A percentile compares a stretch with the other conserved stretches of the same genome.
Evolutionary conservation across 2,888 invertebrate genomes (phyloP).

Genomic region (Teleiodes luculella): DNA sequence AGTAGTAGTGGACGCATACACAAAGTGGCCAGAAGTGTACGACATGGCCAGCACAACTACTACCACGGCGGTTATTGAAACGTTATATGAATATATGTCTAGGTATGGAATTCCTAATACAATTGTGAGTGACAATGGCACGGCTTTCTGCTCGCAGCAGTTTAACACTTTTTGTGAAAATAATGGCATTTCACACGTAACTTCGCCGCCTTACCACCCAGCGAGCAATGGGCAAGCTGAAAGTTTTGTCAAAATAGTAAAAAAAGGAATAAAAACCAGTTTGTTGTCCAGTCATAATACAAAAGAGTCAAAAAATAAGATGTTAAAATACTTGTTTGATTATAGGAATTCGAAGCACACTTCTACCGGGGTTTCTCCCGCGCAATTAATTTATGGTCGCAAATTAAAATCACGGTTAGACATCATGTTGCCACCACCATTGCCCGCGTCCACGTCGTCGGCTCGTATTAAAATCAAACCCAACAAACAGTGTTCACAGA

Average conservation of each 20-base stretch:
- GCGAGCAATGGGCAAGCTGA: neutral
- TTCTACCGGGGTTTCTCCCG: conserved; percentile 7
- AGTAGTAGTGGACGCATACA: too few species aligned
- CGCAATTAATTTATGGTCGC: conserved; percentile 10
- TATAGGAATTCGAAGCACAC: conserved; percentile 16
- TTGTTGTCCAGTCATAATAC: neutral
- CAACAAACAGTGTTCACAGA: neutral
- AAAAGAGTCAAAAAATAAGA: neutral
- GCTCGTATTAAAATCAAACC: neutral
- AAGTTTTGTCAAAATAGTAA: conserved; percentile 1
- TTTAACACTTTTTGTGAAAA: neutral
- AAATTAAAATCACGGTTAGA: conserved; percentile 11
- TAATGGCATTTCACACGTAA: conserved; percentile 12
- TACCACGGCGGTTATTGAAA: too few species aligned
- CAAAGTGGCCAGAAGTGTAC: too few species aligned
- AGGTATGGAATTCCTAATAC: too few species aligned
- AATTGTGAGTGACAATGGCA: too few species aligned
- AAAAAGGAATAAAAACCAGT: neutral
- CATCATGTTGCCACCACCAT: neutral
- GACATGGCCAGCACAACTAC: too few species aligned
- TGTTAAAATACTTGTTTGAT: conserved; percentile 7
- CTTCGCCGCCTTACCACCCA: neutral
- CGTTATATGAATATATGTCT: too few species aligned
- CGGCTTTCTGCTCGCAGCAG: too few species aligned
- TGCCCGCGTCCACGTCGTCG: neutral